Base-by-base conservation (phyloP, 2,113 vertebrate species). In the Irena cyanogastra region DNA sequence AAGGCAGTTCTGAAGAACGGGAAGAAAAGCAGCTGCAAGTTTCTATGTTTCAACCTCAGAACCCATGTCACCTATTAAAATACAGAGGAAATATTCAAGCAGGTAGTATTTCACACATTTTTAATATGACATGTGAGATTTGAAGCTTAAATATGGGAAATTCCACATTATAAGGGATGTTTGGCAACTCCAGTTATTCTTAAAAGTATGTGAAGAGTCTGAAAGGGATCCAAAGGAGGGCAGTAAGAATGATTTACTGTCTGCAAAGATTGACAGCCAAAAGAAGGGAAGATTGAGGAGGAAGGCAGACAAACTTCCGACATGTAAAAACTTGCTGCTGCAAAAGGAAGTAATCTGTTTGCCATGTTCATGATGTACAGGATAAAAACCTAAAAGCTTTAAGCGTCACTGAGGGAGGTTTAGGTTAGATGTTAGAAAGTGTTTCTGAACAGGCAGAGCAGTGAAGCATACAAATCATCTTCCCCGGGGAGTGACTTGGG, bases 11-110 rank as follows among this genome's bases (percentile, higher is more conserved):
- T 91, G 56, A 92, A 83, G 54, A 94, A 78, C 4, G 10, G 44
- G 30, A 82, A 91, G 90, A 74, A 93, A 87, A 93, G 35, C 85
- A 95, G 70, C 87, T 94, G 57, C 66, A 90, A 44, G 23, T 42
- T 89, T 75, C 65, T 79, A 2, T 24, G n/a, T 79, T 95, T 87
- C 75, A 93, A 33, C 75, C 70, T 93, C 92, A 91, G 87, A 80
- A 76, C 33, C 28, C 63, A 31, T 33, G 42, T 80, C 42, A 30
- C 37, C 63, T 88, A 42, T 88, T 88, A 78, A 91, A 91, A 68
- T 83, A 68, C 72, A 71, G 66, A 69, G 19, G 82, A 83, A 83
- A 69, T 75, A 76, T 9, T 76, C 77, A 33, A 77, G 31, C 63
- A 93, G 59, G 57, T 13, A 49, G 39, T 83, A n/a, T 71, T 76